phyloP scores from a whole-genome alignment of 2,888 invertebrate genomes.

The Taenaris catops region DNA sequence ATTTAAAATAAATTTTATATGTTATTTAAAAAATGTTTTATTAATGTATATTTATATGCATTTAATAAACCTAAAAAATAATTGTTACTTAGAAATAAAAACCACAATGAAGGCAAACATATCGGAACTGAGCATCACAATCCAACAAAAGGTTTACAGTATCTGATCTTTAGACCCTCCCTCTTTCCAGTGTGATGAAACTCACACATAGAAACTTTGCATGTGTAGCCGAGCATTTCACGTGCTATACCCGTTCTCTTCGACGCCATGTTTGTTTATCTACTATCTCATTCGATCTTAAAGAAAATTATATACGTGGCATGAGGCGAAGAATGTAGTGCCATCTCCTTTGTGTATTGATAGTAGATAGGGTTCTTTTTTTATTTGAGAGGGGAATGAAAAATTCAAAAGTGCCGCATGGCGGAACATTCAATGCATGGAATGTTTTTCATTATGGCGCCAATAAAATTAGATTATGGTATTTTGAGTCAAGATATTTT shows the following conservation, averaged over 20 bases:
- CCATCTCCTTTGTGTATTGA: constrained; percentile 46
- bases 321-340: constrained; percentile 35
- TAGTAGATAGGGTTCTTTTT: constrained; percentile 56
- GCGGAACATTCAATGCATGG: constrained; percentile 36
- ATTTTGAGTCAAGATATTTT: no score
- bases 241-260: constrained; percentile 43
- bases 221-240: constrained; percentile 58
- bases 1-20: no score
- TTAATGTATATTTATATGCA: no score
- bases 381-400: constrained; percentile 66
- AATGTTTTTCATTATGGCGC: constrained; percentile 25
- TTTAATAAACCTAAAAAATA: no score
- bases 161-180: constrained; percentile 48
- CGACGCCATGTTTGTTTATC: constrained; percentile 65
- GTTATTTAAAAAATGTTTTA: no score
- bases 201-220: constrained; percentile 43
- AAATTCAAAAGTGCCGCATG: constrained; percentile 48
- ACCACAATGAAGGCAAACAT: no score
- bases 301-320: constrained; percentile 23
- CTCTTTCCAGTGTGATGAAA: constrained; percentile 38
- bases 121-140: no score
- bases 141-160: no score
- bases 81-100: no score
- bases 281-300: constrained; percentile 27
- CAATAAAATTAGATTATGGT: no score